Evolutionary conservation across 2,113 vertebrate species (phyloP), one percentile per base, ranked within the genome.

Genomic region (Pollimyrus isidori): DNA sequence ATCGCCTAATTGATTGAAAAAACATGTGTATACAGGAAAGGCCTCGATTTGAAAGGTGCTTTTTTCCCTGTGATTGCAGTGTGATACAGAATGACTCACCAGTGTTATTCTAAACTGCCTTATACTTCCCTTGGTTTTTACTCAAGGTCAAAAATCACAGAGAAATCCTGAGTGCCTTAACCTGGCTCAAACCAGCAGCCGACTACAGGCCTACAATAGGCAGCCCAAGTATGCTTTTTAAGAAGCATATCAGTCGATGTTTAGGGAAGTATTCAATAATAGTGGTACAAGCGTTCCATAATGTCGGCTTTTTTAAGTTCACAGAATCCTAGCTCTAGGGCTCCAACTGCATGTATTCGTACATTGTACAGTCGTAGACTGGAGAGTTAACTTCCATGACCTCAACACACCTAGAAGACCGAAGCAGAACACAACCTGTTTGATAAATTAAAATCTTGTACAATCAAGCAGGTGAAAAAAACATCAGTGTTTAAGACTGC

Each of bases 241-340:
- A 89, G 80, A 89, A 50, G 80, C 80, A 85, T 85, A 39, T 84
- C 50, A 53, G 56, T 87, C 9, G 50, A 58, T 56, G 35, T 56
- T 82, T 83, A 17, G 21, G 80, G 80, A 89, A 84, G 39, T 48
- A 83, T 53, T 89, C 50, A 46, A 76, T 48, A 30, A 46, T 11
- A 89, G 50, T n/a, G 21, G 76, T 83, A 83, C 52, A 46, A 56
- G 76, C 13, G 73, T 0, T 48, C 84, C 30, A 88, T 10, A 83
- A 89, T 91, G 91, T 91, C 88, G 88, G 52, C 42, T 88, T 52
- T 89, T 90, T 93, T 42, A 92, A 93, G 93, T 93, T 93, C 92
- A 90, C 80, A 85, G 80, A 88, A 93, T 92, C 91, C 91, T 94
- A 92, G 73, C 46, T 50, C 48, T 83, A 42, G 50, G 35, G 69